phyloP scores from a whole-genome alignment of 2,797 vertebrate species.

The Bucorvus abyssinicus region DNA sequence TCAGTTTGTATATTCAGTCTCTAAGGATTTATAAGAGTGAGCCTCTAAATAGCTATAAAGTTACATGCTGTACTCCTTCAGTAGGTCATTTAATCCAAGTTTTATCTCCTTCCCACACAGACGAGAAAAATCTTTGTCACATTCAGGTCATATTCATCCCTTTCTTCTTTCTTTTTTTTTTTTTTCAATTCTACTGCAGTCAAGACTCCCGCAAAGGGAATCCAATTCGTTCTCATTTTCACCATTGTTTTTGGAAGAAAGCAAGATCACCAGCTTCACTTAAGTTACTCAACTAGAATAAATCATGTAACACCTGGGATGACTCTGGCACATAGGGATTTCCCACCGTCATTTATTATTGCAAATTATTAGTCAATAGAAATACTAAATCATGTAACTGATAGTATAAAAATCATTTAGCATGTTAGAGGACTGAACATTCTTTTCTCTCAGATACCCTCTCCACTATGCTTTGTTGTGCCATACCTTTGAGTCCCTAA shows the following conservation, averaged over 20 bases:
- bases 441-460: neutral
- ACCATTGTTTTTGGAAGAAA: neutral
- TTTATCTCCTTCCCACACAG: slow-evolving; percentile 16
- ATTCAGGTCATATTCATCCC: neutral
- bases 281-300: neutral
- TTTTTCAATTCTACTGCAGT: neutral
- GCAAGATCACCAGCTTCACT: neutral
- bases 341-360: neutral
- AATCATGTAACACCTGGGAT: neutral
- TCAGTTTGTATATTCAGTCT: neutral
- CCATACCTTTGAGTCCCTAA: neutral
- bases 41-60: neutral
- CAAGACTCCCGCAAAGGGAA: neutral
- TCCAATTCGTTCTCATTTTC: neutral
- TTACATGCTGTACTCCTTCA: neutral
- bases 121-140: slow-evolving; percentile 29
- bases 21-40: neutral
- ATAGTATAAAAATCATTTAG: neutral
- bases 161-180: neutral
- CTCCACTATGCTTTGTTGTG: neutral
- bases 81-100: neutral
- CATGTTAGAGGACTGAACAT: neutral
- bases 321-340: neutral
- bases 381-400: neutral
- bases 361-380: neutral